Evolutionary conservation across 2,888 invertebrate genomes (phyloP).

Genomic region (Empis stercorea): DNA sequence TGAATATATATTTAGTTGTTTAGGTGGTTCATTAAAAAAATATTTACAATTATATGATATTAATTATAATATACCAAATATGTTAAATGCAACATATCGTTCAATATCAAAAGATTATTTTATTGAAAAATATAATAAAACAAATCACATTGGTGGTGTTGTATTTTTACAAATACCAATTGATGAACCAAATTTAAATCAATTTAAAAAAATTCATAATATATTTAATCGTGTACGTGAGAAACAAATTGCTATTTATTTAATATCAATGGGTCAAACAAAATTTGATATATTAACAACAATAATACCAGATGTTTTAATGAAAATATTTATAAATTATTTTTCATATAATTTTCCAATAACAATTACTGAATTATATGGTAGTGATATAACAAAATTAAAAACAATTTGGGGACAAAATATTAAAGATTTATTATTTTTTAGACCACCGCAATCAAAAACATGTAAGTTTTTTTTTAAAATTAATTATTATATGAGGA

Average conservation of each 20-base stretch:
- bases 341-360: conserved; percentile 33
- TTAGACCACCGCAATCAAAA: conserved; percentile 34
- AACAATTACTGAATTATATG: conserved; percentile 33
- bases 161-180: conserved; percentile 31
- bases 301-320: conserved; percentile 27
- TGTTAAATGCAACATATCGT: conserved; percentile 30
- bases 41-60: conserved; percentile 24
- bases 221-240: conserved; percentile 26
- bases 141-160: conserved; percentile 29
- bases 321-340: conserved; percentile 32
- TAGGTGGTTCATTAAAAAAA: conserved; percentile 28
- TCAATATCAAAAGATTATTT: conserved; percentile 32
- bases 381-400: conserved; percentile 22
- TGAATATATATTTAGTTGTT: conserved; percentile 27
- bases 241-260: conserved; percentile 30
- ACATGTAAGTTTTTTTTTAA: conserved; percentile 23
- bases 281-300: conserved; percentile 29
- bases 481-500: background rate
- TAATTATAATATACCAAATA: conserved; percentile 19
- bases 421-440: conserved; percentile 30
- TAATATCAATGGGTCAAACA: conserved; percentile 32
- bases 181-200: conserved; percentile 14
- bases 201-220: conserved; percentile 18
- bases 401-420: conserved; percentile 30
- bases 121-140: conserved; percentile 24